These are phyloP conservation scores for Datnioides undecimradiatus DNA, from an alignment of 2,113 vertebrate genomes.

Conservation along the genomic window DNA sequence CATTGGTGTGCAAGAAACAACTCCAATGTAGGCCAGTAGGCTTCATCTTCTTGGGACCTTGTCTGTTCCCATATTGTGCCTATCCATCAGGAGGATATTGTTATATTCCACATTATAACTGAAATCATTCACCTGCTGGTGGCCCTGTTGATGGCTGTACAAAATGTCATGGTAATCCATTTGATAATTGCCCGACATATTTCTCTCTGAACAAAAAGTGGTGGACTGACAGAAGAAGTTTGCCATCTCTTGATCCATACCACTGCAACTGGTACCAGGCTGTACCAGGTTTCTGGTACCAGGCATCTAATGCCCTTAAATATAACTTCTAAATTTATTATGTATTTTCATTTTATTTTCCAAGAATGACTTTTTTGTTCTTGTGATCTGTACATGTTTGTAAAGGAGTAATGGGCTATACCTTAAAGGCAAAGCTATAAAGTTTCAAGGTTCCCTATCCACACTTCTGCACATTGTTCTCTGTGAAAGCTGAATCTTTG, in stretches of 20 bases:
- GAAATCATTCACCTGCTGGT: not conserved
- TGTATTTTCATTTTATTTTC: not conserved
- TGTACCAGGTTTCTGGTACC: too few relatives aligned
- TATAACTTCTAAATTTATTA: not conserved
- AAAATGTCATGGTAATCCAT: not conserved
- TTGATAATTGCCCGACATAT: too few relatives aligned
- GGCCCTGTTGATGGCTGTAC: not conserved
- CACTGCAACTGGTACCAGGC: not conserved
- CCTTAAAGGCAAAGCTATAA: not conserved
- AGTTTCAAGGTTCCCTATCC: not conserved
- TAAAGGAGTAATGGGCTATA: not conserved
- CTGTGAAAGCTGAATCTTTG: slow-evolving; percentile 39
- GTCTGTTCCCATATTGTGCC: not conserved
- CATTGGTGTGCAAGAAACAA: not conserved
- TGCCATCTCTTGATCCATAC: too few relatives aligned
- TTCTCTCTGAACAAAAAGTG: not conserved
- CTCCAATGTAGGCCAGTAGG: too few relatives aligned
- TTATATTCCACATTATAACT: not conserved
- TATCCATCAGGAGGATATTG: not conserved
- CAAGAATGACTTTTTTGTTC: not conserved
- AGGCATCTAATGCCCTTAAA: not conserved
- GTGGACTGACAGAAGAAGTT: too few relatives aligned
- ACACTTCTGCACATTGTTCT: not conserved
- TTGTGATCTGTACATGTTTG: not conserved
- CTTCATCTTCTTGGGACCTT: too few relatives aligned